Base-by-base conservation (phyloP, 2,888 invertebrate genomes). In the Dastarcus helophoroides region DNA sequence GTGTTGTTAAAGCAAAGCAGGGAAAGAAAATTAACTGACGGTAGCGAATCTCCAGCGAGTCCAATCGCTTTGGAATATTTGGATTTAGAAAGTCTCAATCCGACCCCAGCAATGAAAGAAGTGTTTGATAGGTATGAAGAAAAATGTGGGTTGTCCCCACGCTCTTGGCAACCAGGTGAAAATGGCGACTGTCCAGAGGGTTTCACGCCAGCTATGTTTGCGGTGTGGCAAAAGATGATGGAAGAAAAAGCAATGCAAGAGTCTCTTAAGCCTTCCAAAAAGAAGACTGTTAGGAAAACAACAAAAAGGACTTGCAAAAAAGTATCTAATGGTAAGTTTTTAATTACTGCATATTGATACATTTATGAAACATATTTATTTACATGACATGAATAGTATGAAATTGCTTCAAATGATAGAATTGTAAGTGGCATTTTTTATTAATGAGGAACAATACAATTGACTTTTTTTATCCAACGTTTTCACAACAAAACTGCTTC, bases 41-140 rank as follows among this genome's bases (percentile, higher is more conserved):
- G 60, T 52, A 46, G 47, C 51, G 7, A 62, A 58, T 29, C 61
- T 62, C 2, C 64, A 59, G 1, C 41, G 62, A 14, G 48, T 61
- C 39, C 66, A 62, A 42, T 64, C 57, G 25, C 34, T 40, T 37
- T 50, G 25, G 33, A 40, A 3, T 54, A 67, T 60, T 51, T 72
- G 59, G 49, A 62, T 43, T 53, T 74, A 28, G 53, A 60, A 29
- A 53, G 54, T n/a, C 42, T 68, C 32, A 73, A 72, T 46, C 79
- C 79, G 1, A 82, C 81, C 1, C 73, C 74, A 26, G 79, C 79
- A 1, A 82, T 82, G 81, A 63, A 73, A 38, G 73, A 74, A 40
- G 71, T 81, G 1, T 60, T 76, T 31, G 67, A 71, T 21, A 71
- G 65, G 47, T 72, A 71, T 44, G 70, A 69, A 42, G 75, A 73